A percentile compares a stretch with the other conserved stretches of the same genome.
These are phyloP conservation scores for Cottoperca gobio DNA, from an alignment of 2,797 vertebrate genomes.

Conservation along the genomic window DNA sequence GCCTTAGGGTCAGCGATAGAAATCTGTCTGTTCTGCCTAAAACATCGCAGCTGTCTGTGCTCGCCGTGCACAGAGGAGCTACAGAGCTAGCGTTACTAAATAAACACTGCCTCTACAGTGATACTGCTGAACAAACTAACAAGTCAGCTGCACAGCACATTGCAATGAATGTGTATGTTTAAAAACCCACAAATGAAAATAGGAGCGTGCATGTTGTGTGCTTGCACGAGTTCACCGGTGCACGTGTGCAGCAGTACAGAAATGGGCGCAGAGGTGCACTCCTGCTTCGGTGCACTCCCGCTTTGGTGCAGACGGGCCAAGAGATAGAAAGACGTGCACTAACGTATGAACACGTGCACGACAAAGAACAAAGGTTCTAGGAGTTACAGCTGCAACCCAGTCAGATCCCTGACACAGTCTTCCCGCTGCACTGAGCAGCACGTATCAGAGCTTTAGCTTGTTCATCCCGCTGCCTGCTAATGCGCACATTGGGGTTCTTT, in stretches of 20 bases:
- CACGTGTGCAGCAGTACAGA: neutral
- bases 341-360: slow-evolving; percentile 18
- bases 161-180: slow-evolving; percentile 14
- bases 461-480: slow-evolving; percentile 65
- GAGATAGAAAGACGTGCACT: neutral
- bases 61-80: slow-evolving; percentile 62
- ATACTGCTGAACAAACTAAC: slow-evolving; percentile 43
- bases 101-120: slow-evolving; percentile 65
- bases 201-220: slow-evolving; percentile 1
- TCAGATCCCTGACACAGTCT: slow-evolving; percentile 53
- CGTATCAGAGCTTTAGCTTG: slow-evolving; percentile 67
- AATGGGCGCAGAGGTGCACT: neutral
- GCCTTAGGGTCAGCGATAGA: slow-evolving; percentile 74
- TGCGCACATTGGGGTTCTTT: slow-evolving; percentile 61
- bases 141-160: slow-evolving; percentile 35
- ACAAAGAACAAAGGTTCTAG: slow-evolving; percentile 46
- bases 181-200: slow-evolving; percentile 11
- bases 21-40: slow-evolving; percentile 78
- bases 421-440: slow-evolving; percentile 67
- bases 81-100: slow-evolving; percentile 58
- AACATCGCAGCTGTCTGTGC: slow-evolving; percentile 73
- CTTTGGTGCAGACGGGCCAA: neutral
- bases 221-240: slow-evolving; percentile 8
- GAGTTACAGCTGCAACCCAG: slow-evolving; percentile 55
- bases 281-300: neutral